Percentiles rank a stretch among this genome's conserved stretches.
These are phyloP conservation scores for Tokudaia tokunoshimensis DNA, from an alignment of 2,797 vertebrate genomes.

Conservation along the genomic window DNA sequence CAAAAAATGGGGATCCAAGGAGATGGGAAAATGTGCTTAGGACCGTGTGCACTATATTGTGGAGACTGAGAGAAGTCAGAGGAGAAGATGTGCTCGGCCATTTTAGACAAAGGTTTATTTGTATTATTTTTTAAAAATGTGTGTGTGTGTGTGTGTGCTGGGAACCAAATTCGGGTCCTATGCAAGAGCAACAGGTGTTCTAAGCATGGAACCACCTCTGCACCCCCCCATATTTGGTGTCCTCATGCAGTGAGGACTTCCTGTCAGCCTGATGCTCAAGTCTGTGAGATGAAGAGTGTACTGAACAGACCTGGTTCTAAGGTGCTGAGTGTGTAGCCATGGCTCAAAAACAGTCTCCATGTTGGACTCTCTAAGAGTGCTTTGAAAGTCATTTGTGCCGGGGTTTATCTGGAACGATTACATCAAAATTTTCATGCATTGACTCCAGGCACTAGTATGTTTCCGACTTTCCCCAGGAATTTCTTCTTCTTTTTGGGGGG, in stretches of 20 bases:
- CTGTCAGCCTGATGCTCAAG: neutral
- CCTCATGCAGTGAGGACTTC: neutral
- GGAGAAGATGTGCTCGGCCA: neutral
- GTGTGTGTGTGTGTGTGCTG: neutral
- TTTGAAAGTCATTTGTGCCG: neutral
- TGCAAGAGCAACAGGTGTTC: neutral
- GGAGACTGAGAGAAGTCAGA: neutral
- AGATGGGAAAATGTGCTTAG: neutral
- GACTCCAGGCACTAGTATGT: neutral
- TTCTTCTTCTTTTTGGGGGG: neutral
- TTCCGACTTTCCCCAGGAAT: neutral
- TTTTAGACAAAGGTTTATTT: neutral
- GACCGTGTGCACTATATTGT: no score
- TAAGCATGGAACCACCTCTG: neutral
- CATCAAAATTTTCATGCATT: neutral
- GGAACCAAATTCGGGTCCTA: neutral
- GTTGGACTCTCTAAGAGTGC: neutral
- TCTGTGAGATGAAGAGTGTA: neutral
- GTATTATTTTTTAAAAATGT: neutral
- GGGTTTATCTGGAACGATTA: neutral
- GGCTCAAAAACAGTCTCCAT: neutral
- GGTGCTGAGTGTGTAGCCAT: neutral
- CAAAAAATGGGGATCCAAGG: neutral
- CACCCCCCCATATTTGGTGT: neutral
- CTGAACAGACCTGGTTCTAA: neutral